Base-by-base conservation (phyloP, 2,888 invertebrate species). In the Mamestra brassicae region DNA sequence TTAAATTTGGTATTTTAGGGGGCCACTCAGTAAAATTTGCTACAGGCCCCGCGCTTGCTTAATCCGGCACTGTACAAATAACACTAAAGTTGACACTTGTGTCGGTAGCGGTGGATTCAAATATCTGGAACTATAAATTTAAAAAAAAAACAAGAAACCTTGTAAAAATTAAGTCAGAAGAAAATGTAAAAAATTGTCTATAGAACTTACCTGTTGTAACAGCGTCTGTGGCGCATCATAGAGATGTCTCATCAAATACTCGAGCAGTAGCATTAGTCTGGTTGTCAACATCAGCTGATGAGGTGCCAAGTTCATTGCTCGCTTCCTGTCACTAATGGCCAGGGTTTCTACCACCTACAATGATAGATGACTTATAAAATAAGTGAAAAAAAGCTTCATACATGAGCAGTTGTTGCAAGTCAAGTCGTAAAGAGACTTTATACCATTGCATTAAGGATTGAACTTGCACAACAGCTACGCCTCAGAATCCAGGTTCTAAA, bases 201-300 rank as follows among this genome's bases (percentile, higher is more conserved):
- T 13, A 17, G 11, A 15, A 7, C 50, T 84, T 89, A 98, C 98
- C 97, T 99, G 99, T 93, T 98, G 98, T 58, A 99, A 95, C 70
- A 99, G 95, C 34, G 97, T 97, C 36, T 98, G 97, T 0, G 99
- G 99, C 0, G 99, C 99, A 91, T 99, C 99, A 90, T 99, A 99
- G 57, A 99, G 97, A 95, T 99, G 99, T 91, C 98, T 98, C 98
- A 99, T 98, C 83, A 99, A 97, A 91, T 99, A 99, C 91, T 99
- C 99, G 81, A 99, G 97, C 34, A 99, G 97, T 50, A 99, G 97
- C 87, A 99, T 96, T 69, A 99, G 94, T 69, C 99, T 97, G 0
- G 99, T 98, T 3, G 98, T 97, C 90, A 98, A 97, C 91, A 99
- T 97, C 57, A 99, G 97, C 93, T 99, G 99, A 87, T 97, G 96